These are phyloP conservation scores for Ictidomys tridecemlineatus DNA, from an alignment of 2,113 vertebrate genomes.

Conservation along the genomic window DNA sequence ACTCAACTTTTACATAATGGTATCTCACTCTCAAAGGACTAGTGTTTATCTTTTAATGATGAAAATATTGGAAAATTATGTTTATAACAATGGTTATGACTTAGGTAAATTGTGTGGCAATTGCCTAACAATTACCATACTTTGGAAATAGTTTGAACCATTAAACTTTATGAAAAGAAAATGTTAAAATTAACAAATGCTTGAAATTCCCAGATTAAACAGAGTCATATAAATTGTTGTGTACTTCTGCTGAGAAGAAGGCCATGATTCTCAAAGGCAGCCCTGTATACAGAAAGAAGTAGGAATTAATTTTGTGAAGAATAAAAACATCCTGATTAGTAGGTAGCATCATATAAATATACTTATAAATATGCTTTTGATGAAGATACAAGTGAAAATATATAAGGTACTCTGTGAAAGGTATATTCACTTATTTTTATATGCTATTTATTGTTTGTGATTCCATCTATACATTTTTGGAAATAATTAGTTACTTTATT, in stretches of 20 bases:
- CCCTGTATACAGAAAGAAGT: neutral
- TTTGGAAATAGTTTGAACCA: slow-evolving; percentile 49
- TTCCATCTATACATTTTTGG: slow-evolving; percentile 16
- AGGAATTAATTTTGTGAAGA: neutral
- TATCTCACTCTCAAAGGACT: neutral
- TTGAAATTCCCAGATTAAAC: neutral
- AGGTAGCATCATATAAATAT: neutral
- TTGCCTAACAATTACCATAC: neutral
- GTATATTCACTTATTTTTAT: neutral
- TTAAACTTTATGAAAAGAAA: slow-evolving; percentile 36
- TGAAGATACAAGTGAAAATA: neutral
- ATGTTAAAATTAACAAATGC: slow-evolving; percentile 51
- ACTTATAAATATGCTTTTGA: neutral
- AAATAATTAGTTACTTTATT: neutral
- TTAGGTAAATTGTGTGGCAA: slow-evolving; percentile 32
- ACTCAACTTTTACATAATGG: slow-evolving; percentile 40
- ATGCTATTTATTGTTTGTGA: slow-evolving; percentile 28
- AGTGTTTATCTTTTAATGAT: slow-evolving; percentile 47
- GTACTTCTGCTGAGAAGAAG: neutral
- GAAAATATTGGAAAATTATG: slow-evolving; percentile 47
- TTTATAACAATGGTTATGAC: slow-evolving; percentile 20
- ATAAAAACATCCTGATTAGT: neutral
- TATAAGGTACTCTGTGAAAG: neutral
- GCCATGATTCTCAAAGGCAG: slow-evolving; percentile 39
- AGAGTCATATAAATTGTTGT: neutral